Evolutionary conservation across 2,797 vertebrate genomes (phyloP), one percentile per base, ranked within the genome.

Genomic region (Morelia viridis): DNA sequence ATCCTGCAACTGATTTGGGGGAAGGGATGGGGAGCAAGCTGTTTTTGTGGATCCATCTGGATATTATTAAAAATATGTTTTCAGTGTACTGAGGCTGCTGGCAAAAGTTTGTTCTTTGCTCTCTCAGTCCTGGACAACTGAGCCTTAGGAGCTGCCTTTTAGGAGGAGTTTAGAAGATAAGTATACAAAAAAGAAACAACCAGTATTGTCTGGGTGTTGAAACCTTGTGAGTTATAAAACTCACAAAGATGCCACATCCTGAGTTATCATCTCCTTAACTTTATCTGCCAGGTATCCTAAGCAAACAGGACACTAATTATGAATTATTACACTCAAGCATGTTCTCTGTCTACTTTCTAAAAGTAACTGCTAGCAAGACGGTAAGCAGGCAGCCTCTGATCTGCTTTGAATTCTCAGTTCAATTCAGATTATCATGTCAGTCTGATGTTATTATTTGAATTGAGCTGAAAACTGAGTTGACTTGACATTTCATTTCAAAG

Each of bases 11-110:
- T 95, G 95, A 96, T 90, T 94, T 94, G 94, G 89, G 86, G 94
- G 88, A 68, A 24, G 85, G 84, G 46, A 76, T 89, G 64, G 95
- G 95, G 95, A 95, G 95, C 93, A 96, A 96, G 96, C 94, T 61
- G 94, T 96, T 97, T 96, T 95, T 97, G 94, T 95, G 94, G 95
- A 94, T 96, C 96, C 96, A 96, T 97, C 97, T 97, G 97, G 97
- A 97, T 96, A 95, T 96, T 96, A 96, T 96, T 97, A 97, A 96
- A 95, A 96, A 97, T 96, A 93, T 46, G 90, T 95, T 95, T 95
- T 89, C 89, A 95, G 94, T 96, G 94, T 96, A 96, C 92, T 68
- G 92, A 95, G 96, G 96, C 96, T 96, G 95, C 93, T 96, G 96
- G 96, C 95, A 96, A 95, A 86, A 92, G 96, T 93, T 97, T 96